These are phyloP conservation scores for Neodon shergylaensis DNA, from an alignment of 2,113 vertebrate species.

Conservation along the genomic window DNA sequence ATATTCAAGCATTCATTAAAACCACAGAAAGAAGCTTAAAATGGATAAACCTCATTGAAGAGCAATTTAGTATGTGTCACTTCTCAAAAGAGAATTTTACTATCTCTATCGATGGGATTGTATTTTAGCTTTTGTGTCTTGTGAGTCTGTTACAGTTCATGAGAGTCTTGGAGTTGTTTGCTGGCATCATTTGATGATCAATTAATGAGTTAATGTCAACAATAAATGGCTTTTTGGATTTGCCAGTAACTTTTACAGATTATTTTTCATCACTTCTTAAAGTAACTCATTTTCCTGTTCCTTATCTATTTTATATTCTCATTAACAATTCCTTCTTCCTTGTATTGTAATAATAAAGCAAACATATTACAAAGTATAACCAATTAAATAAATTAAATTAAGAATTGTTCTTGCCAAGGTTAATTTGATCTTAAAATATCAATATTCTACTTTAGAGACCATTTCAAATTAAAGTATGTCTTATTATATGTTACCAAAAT, in stretches of 20 bases:
- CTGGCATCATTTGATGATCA: neutral
- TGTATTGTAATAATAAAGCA: neutral
- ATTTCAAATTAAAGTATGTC: neutral
- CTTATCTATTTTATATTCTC: neutral
- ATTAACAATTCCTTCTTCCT: neutral
- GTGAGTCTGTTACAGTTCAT: neutral
- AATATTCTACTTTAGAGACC: neutral
- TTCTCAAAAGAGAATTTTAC: neutral
- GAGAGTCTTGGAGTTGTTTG: neutral
- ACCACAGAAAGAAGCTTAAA: neutral
- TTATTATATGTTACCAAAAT: neutral
- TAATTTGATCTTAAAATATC: neutral
- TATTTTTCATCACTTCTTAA: slow-evolving; percentile 1
- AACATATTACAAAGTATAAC: neutral
- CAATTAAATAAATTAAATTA: neutral
- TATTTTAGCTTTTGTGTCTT: slow-evolving; percentile 26
- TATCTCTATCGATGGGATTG: neutral
- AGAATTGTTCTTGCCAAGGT: neutral
- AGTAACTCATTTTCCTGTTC: neutral
- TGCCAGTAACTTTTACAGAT: neutral
- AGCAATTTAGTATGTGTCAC: neutral
- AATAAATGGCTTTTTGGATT: slow-evolving; percentile 10
- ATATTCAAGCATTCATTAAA: slow-evolving; percentile 17
- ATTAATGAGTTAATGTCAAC: neutral
- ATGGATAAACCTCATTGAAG: slow-evolving; percentile 19